Evolutionary conservation across 2,888 invertebrate genomes (phyloP).

Genomic region (Lypha dubia): DNA sequence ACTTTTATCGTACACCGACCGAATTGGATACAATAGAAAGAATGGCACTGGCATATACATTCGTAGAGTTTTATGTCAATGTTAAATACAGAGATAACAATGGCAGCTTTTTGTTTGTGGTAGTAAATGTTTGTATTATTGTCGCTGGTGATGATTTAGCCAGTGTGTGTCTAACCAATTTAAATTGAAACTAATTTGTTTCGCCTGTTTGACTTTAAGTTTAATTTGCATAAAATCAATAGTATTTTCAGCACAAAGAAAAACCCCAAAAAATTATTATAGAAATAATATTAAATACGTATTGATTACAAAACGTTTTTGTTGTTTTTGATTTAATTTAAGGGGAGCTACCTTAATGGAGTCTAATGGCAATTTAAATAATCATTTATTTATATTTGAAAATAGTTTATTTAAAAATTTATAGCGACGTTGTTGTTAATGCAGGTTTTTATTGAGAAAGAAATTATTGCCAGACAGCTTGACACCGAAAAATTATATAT

Average conservation of each 20-base stretch:
- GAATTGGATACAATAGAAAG: slow-evolving; percentile 3
- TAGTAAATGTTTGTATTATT: no score
- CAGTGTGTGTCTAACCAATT: slow-evolving; percentile 45
- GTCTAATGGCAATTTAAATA: slow-evolving; percentile 42
- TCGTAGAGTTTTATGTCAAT: slow-evolving; percentile 49
- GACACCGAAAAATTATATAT: slow-evolving; percentile 45
- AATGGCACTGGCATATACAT: slow-evolving; percentile 21
- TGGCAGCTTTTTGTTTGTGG: background rate
- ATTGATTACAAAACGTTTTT: slow-evolving; percentile 38
- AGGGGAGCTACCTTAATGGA: slow-evolving; percentile 41
- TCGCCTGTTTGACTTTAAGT: slow-evolving; percentile 30
- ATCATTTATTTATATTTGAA: slow-evolving; percentile 36
- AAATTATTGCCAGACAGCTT: slow-evolving; percentile 37
- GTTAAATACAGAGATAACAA: slow-evolving; percentile 26
- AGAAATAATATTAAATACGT: slow-evolving; percentile 26
- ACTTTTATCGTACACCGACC: slow-evolving; percentile 5
- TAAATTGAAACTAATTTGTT: slow-evolving; percentile 55
- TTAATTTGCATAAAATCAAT: slow-evolving; percentile 69
- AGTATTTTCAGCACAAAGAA: slow-evolving; percentile 7
- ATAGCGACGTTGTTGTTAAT: background rate
- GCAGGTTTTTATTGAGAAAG: background rate
- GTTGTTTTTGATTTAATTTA: slow-evolving; percentile 8
- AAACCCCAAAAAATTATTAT: no score
- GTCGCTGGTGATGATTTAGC: slow-evolving; percentile 28
- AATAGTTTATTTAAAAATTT: slow-evolving; percentile 32